phyloP scores from a whole-genome alignment of 2,888 invertebrate species.

The Isoperla grammatica region DNA sequence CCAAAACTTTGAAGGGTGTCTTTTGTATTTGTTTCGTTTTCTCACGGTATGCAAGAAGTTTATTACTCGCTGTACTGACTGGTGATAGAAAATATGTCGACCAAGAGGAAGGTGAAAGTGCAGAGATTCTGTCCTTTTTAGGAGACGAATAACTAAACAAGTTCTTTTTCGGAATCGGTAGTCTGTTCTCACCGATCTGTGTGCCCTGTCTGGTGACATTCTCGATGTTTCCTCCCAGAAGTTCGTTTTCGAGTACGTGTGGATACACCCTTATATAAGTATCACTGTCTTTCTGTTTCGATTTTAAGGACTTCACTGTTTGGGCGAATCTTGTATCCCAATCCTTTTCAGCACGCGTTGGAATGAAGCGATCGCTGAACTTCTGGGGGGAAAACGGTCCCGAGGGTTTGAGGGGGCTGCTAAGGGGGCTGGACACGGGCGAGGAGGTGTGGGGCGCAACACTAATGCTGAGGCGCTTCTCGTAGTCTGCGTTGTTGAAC shows the following conservation, averaged over 20 bases:
- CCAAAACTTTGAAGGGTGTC: conserved; percentile 96
- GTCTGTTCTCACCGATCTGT: conserved; percentile 58
- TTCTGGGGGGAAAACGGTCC: no score
- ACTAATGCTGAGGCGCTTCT: no score
- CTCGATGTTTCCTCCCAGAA: conserved; percentile 82
- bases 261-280: conserved; percentile 71
- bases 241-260: conserved; percentile 90
- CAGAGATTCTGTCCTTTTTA: no score
- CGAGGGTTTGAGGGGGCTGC: no score
- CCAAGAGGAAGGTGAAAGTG: no score
- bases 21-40: conserved; percentile 96
- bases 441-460: no score
- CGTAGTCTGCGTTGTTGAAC: no score
- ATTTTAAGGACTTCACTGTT: conserved; percentile 50
- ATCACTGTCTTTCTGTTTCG: conserved; percentile 69
- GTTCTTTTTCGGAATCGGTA: conserved; percentile 40
- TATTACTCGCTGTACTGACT: conserved; percentile 90
- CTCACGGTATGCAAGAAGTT: conserved; percentile 85
- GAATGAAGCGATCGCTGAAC: conserved; percentile 78
- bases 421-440: no score
- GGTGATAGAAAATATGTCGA: conserved; percentile 83
- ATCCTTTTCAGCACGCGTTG: conserved; percentile 72
- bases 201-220: conserved; percentile 71
- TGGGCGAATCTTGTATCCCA: conserved; percentile 41
- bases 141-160: no score